A percentile compares a stretch with the other conserved stretches of the same genome.
Conservation (phyloP, 2,888 invertebrate genomes). For the Phengaris arion region DNA sequence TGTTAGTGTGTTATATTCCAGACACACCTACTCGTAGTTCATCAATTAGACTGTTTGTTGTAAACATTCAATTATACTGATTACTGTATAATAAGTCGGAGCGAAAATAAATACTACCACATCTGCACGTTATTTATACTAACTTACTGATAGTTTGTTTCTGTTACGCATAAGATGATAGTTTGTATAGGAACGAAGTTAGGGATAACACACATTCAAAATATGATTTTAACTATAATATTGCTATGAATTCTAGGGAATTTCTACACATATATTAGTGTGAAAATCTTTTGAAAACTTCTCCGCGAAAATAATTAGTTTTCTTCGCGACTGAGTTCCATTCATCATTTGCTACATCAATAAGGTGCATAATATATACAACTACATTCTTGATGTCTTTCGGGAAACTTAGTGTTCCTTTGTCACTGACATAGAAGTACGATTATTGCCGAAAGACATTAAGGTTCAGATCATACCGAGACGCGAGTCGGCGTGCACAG, state of each 20-base stretch:
- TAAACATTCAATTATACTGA: slow-evolving; percentile 22
- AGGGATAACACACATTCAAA: too few relatives aligned
- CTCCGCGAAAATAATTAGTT: not conserved
- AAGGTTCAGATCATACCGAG: too few relatives aligned
- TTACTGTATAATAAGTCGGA: slow-evolving; percentile 1
- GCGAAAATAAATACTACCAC: slow-evolving; percentile 29
- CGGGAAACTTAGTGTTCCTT: not conserved
- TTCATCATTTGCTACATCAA: too few relatives aligned
- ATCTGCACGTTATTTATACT: slow-evolving; percentile 24
- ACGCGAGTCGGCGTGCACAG: too few relatives aligned
- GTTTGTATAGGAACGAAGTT: not conserved
- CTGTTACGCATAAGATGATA: not conserved
- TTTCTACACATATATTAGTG: too few relatives aligned
- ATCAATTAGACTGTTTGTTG: slow-evolving; percentile 16
- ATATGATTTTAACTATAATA: too few relatives aligned
- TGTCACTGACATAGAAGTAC: too few relatives aligned
- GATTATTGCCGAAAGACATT: too few relatives aligned
- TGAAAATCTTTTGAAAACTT: too few relatives aligned
- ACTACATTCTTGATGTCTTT: too few relatives aligned
- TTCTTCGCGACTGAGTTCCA: not conserved
- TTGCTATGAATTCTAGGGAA: too few relatives aligned
- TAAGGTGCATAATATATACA: too few relatives aligned
- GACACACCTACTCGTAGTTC: not conserved
- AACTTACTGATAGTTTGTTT: not conserved
- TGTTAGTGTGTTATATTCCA: slow-evolving; percentile 16